phyloP scores from a whole-genome alignment of 2,797 vertebrate genomes.

The Poeciliopsis presidionis region DNA sequence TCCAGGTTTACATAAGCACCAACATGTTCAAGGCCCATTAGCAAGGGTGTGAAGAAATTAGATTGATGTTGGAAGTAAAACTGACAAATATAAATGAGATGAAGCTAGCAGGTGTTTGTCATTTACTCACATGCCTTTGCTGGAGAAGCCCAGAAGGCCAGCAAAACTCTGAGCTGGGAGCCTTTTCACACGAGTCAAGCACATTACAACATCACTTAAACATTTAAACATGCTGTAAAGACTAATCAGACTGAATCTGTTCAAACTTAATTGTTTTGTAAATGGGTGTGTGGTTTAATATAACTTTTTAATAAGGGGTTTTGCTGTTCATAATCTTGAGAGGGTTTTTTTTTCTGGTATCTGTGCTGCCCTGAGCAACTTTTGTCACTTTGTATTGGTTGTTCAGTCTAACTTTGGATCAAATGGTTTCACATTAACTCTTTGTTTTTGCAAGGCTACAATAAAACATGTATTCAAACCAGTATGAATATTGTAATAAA shows the following conservation, averaged over 20 bases:
- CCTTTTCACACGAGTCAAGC: neutral
- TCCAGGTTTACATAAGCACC: neutral
- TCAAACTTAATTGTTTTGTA: neutral
- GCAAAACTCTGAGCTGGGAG: neutral
- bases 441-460: neutral
- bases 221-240: neutral
- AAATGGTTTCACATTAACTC: neutral
- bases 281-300: neutral
- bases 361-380: neutral
- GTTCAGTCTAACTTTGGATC: neutral
- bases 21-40: neutral
- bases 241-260: neutral
- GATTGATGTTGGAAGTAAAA: neutral
- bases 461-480: neutral
- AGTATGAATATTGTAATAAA: neutral
- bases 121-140: too few relatives aligned
- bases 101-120: neutral
- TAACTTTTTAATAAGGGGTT: neutral
- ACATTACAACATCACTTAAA: neutral
- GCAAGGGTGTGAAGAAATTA: neutral
- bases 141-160: neutral
- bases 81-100: neutral
- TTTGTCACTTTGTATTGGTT: neutral
- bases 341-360: neutral
- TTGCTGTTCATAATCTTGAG: neutral